Percentiles rank a stretch among this genome's conserved stretches.
These are phyloP conservation scores for Apotomis betuletana DNA, from an alignment of 2,888 invertebrate genomes.

Conservation along the genomic window DNA sequence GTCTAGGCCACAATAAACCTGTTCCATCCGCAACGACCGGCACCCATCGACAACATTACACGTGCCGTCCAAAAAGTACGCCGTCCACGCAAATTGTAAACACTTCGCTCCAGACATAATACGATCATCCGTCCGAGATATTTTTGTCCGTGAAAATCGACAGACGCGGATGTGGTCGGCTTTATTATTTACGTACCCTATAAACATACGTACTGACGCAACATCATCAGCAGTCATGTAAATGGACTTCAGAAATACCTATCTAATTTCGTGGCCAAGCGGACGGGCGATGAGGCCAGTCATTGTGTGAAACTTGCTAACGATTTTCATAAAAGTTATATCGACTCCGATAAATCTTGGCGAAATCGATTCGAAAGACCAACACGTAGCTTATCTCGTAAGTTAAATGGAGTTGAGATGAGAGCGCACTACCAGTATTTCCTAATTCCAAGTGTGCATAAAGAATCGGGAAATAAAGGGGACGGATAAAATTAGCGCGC, in stretches of 20 bases:
- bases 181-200: constrained; percentile 53
- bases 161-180: constrained; percentile 60
- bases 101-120: constrained; percentile 31
- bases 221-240: constrained; percentile 32
- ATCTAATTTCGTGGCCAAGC: constrained; percentile 17
- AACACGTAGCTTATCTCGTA: constrained; percentile 27
- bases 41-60: constrained; percentile 26
- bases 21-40: constrained; percentile 18
- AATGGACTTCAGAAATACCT: constrained; percentile 33
- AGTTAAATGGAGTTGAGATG: constrained; percentile 31
- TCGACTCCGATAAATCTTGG: constrained; percentile 19
- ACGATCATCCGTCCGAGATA: constrained; percentile 27
- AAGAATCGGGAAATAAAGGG: constrained; percentile 14
- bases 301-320: constrained; percentile 28
- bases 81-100: constrained; percentile 26
- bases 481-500: constrained; percentile 12
- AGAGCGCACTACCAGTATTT: constrained; percentile 11
- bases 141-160: constrained; percentile 45
- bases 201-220: constrained; percentile 46
- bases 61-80: constrained; percentile 28
- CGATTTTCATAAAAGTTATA: constrained; percentile 38
- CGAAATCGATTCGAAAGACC: constrained; percentile 25
- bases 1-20: constrained; percentile 27
- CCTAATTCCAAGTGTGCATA: constrained; percentile 16
- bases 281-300: constrained; percentile 12